Evolutionary conservation across 2,888 invertebrate genomes (phyloP).

Genomic region (Dendrolimus houi): DNA sequence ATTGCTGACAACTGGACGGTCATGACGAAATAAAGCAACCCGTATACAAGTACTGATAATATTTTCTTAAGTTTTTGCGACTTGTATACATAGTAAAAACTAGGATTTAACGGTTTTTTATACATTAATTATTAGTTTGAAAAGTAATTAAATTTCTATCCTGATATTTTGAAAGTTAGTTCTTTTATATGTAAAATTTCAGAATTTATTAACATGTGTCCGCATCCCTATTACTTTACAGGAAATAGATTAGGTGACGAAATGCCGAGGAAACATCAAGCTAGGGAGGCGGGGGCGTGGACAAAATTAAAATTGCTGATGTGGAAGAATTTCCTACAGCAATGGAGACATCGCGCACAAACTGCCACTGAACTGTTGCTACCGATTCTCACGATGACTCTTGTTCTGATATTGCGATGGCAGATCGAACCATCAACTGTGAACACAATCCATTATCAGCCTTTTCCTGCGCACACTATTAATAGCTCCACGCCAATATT

Average conservation of each 20-base stretch:
- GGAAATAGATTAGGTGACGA: not conserved
- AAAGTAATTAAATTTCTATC: too few relatives aligned
- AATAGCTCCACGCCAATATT: conserved; percentile 27
- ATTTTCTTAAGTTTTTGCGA: too few relatives aligned
- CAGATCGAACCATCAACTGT: conserved; percentile 75
- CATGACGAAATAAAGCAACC: too few relatives aligned
- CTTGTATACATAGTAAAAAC: too few relatives aligned
- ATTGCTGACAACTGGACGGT: too few relatives aligned
- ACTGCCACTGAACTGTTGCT: conserved; percentile 81
- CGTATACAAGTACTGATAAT: too few relatives aligned
- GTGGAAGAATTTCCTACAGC: conserved; percentile 90
- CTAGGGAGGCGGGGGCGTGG: conserved; percentile 40
- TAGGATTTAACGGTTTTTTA: too few relatives aligned
- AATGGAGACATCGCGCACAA: conserved; percentile 82
- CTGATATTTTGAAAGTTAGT: too few relatives aligned
- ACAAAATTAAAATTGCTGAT: conserved; percentile 82
- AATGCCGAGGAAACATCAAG: conserved; percentile 17
- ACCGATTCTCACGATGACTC: conserved; percentile 79
- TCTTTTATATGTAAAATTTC: too few relatives aligned
- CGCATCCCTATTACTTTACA: too few relatives aligned
- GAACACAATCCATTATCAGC: conserved; percentile 27
- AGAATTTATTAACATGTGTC: too few relatives aligned
- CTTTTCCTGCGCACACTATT: conserved; percentile 41
- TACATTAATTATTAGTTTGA: too few relatives aligned
- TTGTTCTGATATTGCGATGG: conserved; percentile 83